Evolutionary conservation across 2,888 invertebrate species (phyloP).

Genomic region (Eupithecia subfuscata): DNA sequence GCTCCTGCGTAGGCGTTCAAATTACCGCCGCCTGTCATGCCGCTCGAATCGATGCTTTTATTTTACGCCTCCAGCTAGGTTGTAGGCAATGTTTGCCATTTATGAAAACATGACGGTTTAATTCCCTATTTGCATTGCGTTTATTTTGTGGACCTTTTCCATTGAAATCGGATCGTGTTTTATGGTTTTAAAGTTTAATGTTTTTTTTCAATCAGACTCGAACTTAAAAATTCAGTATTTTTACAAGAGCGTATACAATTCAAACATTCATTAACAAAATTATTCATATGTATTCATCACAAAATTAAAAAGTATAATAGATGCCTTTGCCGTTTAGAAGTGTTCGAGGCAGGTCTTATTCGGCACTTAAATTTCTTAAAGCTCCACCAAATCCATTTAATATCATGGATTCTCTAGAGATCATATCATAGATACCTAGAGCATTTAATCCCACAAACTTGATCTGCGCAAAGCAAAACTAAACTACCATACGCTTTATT

Average conservation of each 20-base stretch:
- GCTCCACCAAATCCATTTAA: neutral
- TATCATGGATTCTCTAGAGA: neutral
- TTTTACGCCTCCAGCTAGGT: slow-evolving; percentile 45
- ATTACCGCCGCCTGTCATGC: slow-evolving; percentile 56
- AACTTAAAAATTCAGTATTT: neutral
- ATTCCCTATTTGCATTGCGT: slow-evolving; percentile 30
- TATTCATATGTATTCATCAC: neutral
- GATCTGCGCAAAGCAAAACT: slow-evolving; percentile 7
- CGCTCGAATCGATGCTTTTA: slow-evolving; percentile 44
- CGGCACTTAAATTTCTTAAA: neutral
- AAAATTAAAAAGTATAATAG: neutral
- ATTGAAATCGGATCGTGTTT: slow-evolving; percentile 9
- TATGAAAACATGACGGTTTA: slow-evolving; percentile 38
- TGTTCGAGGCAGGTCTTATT: neutral
- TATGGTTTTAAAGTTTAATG: neutral
- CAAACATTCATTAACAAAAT: neutral
- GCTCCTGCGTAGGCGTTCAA: slow-evolving; percentile 41
- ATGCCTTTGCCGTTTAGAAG: neutral
- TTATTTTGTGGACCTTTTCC: slow-evolving; percentile 11
- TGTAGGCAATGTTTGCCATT: slow-evolving; percentile 35
- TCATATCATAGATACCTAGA: neutral
- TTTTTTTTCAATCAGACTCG: neutral
- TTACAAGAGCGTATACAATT: neutral
- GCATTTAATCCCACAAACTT: neutral
- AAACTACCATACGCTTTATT: slow-evolving; percentile 9